Base-by-base conservation (phyloP, 1,140 invertebrate genomes). In the Drosophila nasuta region DNA sequence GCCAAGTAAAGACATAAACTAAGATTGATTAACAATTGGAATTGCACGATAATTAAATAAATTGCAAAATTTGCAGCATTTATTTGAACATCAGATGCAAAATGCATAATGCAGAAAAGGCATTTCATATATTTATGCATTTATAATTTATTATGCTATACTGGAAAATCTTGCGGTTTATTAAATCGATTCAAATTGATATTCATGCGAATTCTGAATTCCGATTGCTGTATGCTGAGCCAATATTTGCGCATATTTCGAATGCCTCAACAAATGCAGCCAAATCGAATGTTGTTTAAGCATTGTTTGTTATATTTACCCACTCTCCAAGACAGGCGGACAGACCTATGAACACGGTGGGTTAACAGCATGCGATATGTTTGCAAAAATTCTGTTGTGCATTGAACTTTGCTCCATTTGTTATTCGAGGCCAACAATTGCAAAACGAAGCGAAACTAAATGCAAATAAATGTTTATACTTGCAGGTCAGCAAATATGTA, bases 221-320 rank as follows among this genome's bases (percentile, higher is more conserved):
- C 6, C 7, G 33, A 33, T 6, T 38, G 41, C 3, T 13, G 66
- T 60, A 79, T 25, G 46, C 49, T 6, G 5, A 2, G 69, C 33
- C 68, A 79, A 79, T 79, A 79, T 79, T 79, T 74, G 51, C 46
- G n/a, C 25, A 74, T 73, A 43, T 59, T 59, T 71, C 49, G 20
- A 64, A 64, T 43, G 35, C 20, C 20, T 10, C n/a, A 49, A 62
- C 62, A 17, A 59, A 45, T 59, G 38, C 38, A 28, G 25, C 20
- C 41, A n/a, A 64, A 11, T 64, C n/a, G n/a, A 52, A 54, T 52
- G 17, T 64, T 64, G 49, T 52, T 52, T 25, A 41, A 57, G 43
- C 5, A 43, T 43, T 54, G 30, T 35, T 25, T 25, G 20, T 25
- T 25, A 25, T 15, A 54, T 54, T 54, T 54, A 28, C n/a, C 5